These are phyloP conservation scores for Ganaspis sp. DNA, from an alignment of 1,140 invertebrate species.

Conservation along the genomic window DNA sequence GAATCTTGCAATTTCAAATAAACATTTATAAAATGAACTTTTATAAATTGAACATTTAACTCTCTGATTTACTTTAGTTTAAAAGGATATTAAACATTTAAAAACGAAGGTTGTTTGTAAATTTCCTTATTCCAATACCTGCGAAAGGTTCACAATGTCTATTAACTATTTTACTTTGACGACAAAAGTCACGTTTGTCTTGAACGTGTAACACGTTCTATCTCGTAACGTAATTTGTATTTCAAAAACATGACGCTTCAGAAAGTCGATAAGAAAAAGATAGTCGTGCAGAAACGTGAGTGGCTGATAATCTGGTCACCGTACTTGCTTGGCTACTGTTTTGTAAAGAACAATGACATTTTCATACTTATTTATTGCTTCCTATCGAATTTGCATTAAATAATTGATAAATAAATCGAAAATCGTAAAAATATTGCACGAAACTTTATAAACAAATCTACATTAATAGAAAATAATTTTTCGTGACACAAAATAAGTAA, in stretches of 20 bases:
- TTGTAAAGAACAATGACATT: background rate
- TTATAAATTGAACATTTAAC: no score
- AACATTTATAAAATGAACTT: no score
- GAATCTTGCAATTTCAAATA: no score
- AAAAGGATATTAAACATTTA: no score
- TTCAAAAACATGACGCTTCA: background rate
- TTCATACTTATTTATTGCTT: background rate
- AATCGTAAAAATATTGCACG: background rate
- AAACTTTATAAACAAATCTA: no score
- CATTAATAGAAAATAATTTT: no score
- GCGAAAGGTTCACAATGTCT: background rate
- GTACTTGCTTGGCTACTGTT: background rate
- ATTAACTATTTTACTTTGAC: background rate
- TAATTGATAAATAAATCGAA: background rate
- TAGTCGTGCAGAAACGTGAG: background rate
- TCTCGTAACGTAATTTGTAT: conserved; percentile 17
- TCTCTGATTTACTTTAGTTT: no score
- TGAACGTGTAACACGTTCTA: background rate
- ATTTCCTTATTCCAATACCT: no score
- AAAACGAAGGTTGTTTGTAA: no score
- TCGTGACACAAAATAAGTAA: no score
- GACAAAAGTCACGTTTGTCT: conserved; percentile 20
- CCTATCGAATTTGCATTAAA: background rate
- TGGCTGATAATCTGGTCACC: background rate
- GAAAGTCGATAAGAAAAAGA: conserved; percentile 5